These are phyloP conservation scores for Xanthia icteritia DNA, from an alignment of 2,888 invertebrate species.

Conservation along the genomic window DNA sequence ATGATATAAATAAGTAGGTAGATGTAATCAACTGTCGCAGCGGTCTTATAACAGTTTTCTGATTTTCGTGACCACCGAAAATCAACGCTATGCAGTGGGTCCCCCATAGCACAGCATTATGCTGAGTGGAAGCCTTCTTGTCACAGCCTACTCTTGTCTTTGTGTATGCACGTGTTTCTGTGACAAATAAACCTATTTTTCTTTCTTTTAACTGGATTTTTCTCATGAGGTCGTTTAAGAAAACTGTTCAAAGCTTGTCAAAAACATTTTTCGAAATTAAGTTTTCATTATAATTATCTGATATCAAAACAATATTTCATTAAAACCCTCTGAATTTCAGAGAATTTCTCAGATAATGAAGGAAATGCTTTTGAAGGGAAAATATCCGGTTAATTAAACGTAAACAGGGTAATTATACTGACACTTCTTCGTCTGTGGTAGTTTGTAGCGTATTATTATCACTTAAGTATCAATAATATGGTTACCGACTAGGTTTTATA, in stretches of 20 bases:
- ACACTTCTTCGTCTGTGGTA: background rate
- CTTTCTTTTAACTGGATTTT: background rate
- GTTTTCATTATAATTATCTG: background rate
- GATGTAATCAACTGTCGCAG: conserved; percentile 24
- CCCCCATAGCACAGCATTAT: too few species aligned
- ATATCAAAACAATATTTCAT: background rate
- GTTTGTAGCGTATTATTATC: background rate
- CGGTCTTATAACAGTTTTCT: conserved; percentile 5
- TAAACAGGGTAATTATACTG: background rate
- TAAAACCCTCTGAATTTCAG: background rate
- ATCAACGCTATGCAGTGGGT: too few species aligned
- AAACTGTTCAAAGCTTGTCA: background rate
- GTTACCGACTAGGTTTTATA: too few species aligned
- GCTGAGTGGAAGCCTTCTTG: too few species aligned
- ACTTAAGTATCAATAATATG: background rate
- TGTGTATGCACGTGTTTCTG: too few species aligned
- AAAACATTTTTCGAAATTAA: background rate
- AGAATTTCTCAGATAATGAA: background rate
- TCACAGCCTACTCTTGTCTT: too few species aligned
- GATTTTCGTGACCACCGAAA: too few species aligned
- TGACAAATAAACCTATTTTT: too few species aligned
- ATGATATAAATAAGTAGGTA: conserved; percentile 22
- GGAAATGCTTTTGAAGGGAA: background rate
- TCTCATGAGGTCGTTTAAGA: background rate
- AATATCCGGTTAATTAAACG: background rate